These are phyloP conservation scores for Haemorhous mexicanus DNA, from an alignment of 2,113 vertebrate genomes.

Conservation along the genomic window DNA sequence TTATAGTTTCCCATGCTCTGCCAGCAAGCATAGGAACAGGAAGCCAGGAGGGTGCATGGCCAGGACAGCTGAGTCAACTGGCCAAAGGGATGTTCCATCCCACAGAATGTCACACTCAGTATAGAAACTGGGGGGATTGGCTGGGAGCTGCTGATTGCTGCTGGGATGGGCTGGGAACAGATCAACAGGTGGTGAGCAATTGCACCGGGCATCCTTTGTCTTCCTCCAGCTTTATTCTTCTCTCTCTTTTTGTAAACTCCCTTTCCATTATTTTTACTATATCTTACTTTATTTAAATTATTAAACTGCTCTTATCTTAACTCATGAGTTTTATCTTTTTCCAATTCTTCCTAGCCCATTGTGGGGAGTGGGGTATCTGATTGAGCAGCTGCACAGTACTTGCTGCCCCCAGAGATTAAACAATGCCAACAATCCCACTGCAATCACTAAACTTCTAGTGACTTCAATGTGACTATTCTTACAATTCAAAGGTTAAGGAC, in stretches of 20 bases:
- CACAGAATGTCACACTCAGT: neutral
- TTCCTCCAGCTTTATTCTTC: neutral
- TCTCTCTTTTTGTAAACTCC: neutral
- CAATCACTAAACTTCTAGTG: neutral
- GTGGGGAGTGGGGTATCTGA: neutral
- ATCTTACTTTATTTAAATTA: neutral
- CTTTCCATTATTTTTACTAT: neutral
- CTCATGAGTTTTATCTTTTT: neutral
- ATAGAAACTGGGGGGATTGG: neutral
- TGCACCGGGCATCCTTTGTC: neutral
- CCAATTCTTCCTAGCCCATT: neutral
- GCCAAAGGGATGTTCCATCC: neutral
- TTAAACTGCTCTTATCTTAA: neutral
- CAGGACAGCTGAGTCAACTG: neutral
- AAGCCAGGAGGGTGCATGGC: neutral
- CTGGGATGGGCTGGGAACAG: neutral
- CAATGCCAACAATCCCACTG: neutral
- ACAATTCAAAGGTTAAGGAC: neutral
- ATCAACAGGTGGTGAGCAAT: neutral
- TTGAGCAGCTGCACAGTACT: fast-evolving
- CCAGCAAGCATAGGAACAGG: neutral
- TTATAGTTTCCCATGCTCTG: neutral
- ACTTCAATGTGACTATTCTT: neutral
- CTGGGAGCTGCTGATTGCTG: neutral
- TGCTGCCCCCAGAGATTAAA: neutral